Evolutionary conservation across 2,888 invertebrate genomes (phyloP).

Genomic region (Troides helena): DNA sequence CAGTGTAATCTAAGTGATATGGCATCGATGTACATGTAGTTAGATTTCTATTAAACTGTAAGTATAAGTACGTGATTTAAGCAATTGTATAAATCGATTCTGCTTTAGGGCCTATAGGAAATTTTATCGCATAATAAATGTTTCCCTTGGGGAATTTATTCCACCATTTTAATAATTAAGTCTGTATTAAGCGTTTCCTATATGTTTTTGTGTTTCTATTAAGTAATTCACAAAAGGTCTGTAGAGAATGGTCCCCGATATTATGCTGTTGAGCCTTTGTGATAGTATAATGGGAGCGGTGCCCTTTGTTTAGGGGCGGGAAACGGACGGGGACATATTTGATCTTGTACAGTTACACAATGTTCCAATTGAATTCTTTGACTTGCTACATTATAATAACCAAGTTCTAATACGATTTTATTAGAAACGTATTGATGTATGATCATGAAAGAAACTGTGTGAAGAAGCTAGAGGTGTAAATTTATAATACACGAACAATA

Average conservation of each 20-base stretch:
- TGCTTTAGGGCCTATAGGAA: no score
- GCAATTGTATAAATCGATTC: no score
- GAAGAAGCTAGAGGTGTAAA: no score
- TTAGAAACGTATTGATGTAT: neutral
- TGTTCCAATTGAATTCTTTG: conserved; percentile 16
- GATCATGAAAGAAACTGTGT: no score
- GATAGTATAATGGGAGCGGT: conserved; percentile 14
- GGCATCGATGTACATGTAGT: no score
- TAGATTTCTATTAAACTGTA: no score
- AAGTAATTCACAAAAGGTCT: conserved; percentile 20
- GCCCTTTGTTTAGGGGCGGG: conserved; percentile 10
- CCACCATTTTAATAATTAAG: neutral
- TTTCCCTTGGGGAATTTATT: neutral
- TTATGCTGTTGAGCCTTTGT: conserved; percentile 20
- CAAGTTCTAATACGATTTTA: neutral
- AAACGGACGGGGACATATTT: conserved; percentile 9
- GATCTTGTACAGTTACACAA: conserved; percentile 1
- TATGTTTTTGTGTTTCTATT: conserved; percentile 19
- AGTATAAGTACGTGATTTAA: no score
- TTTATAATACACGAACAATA: no score
- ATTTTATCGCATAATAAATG: no score
- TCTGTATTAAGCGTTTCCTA: conserved; percentile 5
- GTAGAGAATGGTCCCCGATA: conserved; percentile 21
- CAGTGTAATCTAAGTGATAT: no score
- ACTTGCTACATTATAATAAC: neutral